phyloP scores from a whole-genome alignment of 2,797 vertebrate genomes.

The Gambusia yucatana region DNA sequence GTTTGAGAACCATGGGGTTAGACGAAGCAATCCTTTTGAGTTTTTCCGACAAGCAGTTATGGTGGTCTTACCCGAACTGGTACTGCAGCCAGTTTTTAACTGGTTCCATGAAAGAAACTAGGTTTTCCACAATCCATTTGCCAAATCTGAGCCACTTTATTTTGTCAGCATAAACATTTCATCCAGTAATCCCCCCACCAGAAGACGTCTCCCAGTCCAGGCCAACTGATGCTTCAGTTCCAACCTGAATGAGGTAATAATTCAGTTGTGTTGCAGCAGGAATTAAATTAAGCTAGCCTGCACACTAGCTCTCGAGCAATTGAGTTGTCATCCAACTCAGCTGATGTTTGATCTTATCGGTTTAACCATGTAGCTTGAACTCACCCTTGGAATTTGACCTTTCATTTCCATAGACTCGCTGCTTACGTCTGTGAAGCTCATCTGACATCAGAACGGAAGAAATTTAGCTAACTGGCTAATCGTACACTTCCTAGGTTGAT shows the following conservation, averaged over 20 bases:
- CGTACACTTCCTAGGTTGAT: background rate
- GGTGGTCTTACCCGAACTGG: background rate
- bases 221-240: background rate
- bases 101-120: background rate
- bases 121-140: background rate
- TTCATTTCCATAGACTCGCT: background rate
- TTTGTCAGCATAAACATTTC: background rate
- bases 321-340: background rate
- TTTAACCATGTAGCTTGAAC: background rate
- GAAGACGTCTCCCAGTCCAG: background rate
- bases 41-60: background rate
- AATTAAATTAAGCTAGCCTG: background rate
- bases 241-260: conserved; percentile 1
- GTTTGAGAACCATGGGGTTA: background rate
- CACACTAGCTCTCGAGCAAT: background rate
- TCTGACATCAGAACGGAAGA: conserved; percentile 6
- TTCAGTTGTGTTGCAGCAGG: background rate
- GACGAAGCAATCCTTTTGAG: background rate
- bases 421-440: background rate
- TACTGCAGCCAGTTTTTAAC: background rate
- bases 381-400: background rate
- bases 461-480: conserved; percentile 2
- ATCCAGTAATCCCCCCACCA: background rate
- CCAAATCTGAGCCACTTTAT: background rate
- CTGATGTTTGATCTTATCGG: background rate